Percentiles rank a stretch among this genome's conserved stretches.
These are phyloP conservation scores for Conistra vaccinii DNA, from an alignment of 2,888 invertebrate genomes.

Conservation along the genomic window DNA sequence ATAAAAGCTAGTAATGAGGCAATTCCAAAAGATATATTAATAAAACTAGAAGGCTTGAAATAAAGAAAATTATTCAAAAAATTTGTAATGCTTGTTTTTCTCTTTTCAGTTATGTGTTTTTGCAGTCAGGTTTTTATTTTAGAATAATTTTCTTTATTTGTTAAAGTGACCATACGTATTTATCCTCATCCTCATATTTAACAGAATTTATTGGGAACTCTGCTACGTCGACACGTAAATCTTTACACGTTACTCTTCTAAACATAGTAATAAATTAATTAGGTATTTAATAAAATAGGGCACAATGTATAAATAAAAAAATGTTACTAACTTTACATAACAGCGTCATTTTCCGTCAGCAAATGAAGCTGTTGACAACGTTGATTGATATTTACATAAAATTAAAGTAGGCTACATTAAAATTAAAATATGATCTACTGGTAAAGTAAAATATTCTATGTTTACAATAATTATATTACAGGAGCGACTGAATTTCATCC, in stretches of 20 bases:
- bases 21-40: too few species aligned
- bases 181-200: too few species aligned
- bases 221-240: neutral
- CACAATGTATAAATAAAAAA: slow-evolving; percentile 7
- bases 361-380: slow-evolving; percentile 55
- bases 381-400: slow-evolving; percentile 61
- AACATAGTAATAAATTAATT: neutral
- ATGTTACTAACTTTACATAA: slow-evolving; percentile 22
- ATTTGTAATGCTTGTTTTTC: too few species aligned
- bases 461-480: slow-evolving; percentile 27
- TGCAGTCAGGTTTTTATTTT: too few species aligned
- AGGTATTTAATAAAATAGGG: slow-evolving; percentile 1
- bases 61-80: too few species aligned
- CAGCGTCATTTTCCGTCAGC: slow-evolving; percentile 22
- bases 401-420: slow-evolving; percentile 48
- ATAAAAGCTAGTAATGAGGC: too few species aligned
- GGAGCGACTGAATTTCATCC: slow-evolving; percentile 8
- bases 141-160: too few species aligned
- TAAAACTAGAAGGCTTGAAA: too few species aligned
- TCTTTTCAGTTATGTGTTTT: too few species aligned
- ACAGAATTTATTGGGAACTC: neutral
- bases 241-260: neutral
- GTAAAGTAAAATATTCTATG: slow-evolving; percentile 22
- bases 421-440: slow-evolving; percentile 37
- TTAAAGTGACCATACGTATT: neutral